phyloP scores from a whole-genome alignment of 37 sponge, comb jelly and placozoan genomes.

The Geodia barretti region DNA sequence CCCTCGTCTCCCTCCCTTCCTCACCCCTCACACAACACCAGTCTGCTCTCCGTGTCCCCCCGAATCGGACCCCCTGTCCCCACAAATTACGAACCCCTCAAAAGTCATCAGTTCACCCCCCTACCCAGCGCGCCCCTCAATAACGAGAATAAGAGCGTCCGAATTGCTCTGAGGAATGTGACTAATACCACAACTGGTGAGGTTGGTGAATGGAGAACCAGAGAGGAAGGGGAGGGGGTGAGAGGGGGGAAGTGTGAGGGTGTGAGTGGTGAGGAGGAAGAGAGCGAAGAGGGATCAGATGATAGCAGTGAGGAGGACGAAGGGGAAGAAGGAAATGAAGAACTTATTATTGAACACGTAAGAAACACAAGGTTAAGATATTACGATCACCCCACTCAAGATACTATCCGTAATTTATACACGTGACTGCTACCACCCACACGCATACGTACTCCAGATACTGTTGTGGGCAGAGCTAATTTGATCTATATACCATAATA shows the following conservation, averaged over 20 bases:
- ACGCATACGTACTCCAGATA: no score
- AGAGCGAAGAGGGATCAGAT: neutral
- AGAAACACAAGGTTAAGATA: no score
- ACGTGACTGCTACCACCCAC: neutral
- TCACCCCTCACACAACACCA: neutral
- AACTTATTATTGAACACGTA: constrained; percentile 32
- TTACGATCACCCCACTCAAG: no score
- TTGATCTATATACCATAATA: no score
- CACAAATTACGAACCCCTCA: constrained; percentile 39
- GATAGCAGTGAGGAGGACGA: neutral
- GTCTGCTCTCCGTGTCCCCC: constrained; percentile 38
- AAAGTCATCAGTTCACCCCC: constrained; percentile 51
- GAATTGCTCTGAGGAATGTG: neutral
- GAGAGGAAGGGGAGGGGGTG: neutral
- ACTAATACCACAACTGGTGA: neutral
- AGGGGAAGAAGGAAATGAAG: constrained; percentile 14
- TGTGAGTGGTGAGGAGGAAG: neutral
- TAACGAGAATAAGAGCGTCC: neutral
- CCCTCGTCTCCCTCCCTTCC: constrained; percentile 12
- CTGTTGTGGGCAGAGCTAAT: no score
- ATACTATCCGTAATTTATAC: neutral
- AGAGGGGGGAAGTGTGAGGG: neutral
- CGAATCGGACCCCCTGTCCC: constrained; percentile 50
- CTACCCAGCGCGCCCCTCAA: neutral
- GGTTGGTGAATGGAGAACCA: neutral